Base-by-base conservation (phyloP, 2,888 invertebrate genomes). In the Pristionchus exspectatus region DNA sequence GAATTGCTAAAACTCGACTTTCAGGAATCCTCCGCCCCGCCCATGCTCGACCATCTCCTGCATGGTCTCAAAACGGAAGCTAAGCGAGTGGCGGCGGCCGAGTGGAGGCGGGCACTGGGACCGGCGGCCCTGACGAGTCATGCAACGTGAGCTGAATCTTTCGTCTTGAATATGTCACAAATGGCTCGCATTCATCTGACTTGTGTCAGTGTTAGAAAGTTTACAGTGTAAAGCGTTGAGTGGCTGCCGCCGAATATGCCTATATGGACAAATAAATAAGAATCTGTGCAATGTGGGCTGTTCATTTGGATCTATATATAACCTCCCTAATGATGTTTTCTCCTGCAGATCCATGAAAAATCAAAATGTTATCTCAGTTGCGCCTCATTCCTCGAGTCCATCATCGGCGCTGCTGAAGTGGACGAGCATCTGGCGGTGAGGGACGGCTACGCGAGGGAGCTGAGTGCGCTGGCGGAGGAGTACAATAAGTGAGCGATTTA, bases 361-460 rank as follows among this genome's bases (percentile, higher is more conserved):
- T n/a, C n/a, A n/a, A n/a, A n/a, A n/a, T n/a, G n/a, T n/a, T 16
- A 30, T 66, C 9, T 14, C 44, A 86, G 86, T 24, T 18, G 12
- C 30, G 63, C 87, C 44, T 16, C 63, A 27, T 87, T 27, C 69
- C 87, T 87, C n/a, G 87, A 87, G 38, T 16, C 30, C 21, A 59
- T 59, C 21, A 33, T 59, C 84, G 84, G 59, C 33, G 21, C 9
- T 30, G 59, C 2, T 5, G 21, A 30, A 9, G 24, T 44, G 27
- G 30, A 66, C 14, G 87, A 44, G 27, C 18, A n/a, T 7, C 0
- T 69, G 18, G 87, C 54, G 24, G 50, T 54, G 87, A 66, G 38
- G n/a, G 87, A 87, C 16, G 66, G 87, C 18, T 87, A 87, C 69
- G 66, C n/a, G 87, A 59, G 84, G 59, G 81, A 81, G 50, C 27